phyloP scores from a whole-genome alignment of 92 coral and sea anemone species.

The Nematostella vectensis region DNA sequence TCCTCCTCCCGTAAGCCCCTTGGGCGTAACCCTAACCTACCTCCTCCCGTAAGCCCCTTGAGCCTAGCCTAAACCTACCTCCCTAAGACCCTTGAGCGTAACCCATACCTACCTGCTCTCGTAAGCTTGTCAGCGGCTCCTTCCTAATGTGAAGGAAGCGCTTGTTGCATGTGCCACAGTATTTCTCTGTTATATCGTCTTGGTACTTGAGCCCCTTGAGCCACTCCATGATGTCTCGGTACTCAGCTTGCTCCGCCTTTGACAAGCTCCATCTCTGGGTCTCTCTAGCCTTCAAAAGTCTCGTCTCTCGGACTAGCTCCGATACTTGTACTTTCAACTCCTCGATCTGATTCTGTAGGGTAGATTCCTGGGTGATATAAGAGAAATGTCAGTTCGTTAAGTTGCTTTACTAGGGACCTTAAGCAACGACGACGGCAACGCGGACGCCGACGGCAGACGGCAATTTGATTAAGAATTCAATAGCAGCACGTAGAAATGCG shows the following conservation, averaged over 20 bases:
- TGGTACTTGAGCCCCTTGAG: slow-evolving; percentile 71
- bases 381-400: no score
- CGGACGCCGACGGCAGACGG: no score
- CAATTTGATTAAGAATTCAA: no score
- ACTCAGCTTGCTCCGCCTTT: slow-evolving; percentile 47
- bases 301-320: slow-evolving; percentile 57
- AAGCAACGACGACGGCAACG: no score
- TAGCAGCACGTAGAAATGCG: no score
- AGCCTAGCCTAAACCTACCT: no score
- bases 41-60: no score
- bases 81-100: no score
- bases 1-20: no score
- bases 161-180: slow-evolving; percentile 69
- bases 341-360: slow-evolving; percentile 77
- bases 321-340: slow-evolving; percentile 51
- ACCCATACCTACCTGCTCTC: slow-evolving; percentile 46
- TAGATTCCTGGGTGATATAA: no score
- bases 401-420: no score
- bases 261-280: slow-evolving; percentile 39
- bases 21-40: no score
- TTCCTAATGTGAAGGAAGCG: slow-evolving; percentile 70
- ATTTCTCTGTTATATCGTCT: slow-evolving; percentile 74
- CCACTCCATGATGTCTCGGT: slow-evolving; percentile 63
- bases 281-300: slow-evolving; percentile 43
- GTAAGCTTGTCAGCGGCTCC: slow-evolving; percentile 64